Evolutionary conservation across 2,888 invertebrate species (phyloP).

Genomic region (Exephanes ischioxanthus): DNA sequence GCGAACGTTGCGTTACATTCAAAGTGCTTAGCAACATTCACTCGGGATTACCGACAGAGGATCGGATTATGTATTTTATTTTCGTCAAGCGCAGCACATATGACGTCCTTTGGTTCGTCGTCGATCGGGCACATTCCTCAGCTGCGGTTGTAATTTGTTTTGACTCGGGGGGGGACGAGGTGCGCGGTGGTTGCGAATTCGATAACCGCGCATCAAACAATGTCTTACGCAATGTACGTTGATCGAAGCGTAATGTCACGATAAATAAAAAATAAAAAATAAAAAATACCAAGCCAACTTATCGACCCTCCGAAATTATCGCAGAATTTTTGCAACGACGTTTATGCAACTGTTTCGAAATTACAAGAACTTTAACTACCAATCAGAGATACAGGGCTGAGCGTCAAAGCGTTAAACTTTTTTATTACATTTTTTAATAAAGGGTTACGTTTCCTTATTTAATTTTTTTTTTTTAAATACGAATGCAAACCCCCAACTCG

Average conservation of each 20-base stretch:
- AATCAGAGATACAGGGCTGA: neutral
- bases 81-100: constrained; percentile 39
- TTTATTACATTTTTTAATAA: neutral
- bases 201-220: neutral
- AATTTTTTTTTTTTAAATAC: too few species aligned
- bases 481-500: too few species aligned
- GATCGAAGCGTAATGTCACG: neutral
- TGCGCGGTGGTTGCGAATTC: constrained; percentile 13
- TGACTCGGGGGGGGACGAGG: constrained; percentile 34
- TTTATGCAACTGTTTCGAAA: too few species aligned
- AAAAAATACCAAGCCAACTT: neutral
- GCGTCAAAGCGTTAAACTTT: neutral
- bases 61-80: constrained; percentile 58
- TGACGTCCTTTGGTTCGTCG: constrained; percentile 29
- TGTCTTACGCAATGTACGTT: constrained; percentile 11
- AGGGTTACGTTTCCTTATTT: neutral
- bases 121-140: constrained; percentile 43
- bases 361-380: too few species aligned
- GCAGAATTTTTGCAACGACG: too few species aligned
- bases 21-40: constrained; percentile 34
- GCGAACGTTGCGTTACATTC: constrained; percentile 19
- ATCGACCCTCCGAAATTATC: neutral
- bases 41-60: constrained; percentile 44
- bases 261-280: neutral
- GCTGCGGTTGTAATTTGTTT: constrained; percentile 59